phyloP scores from a whole-genome alignment of 2,888 invertebrate genomes.

The Patella ulyssiponensis region DNA sequence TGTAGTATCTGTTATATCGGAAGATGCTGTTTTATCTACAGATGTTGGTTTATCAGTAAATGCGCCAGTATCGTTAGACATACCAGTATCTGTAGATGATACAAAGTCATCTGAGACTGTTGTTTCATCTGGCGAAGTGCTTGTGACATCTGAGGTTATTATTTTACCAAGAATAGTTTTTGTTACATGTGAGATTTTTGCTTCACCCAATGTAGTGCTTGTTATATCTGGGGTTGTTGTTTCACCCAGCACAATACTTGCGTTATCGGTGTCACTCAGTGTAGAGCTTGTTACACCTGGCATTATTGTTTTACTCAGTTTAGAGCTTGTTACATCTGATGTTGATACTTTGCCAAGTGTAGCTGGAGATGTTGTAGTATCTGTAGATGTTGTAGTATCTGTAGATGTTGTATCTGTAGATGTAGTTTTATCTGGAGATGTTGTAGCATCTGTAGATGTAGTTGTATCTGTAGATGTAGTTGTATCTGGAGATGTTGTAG shows the following conservation, averaged over 20 bases:
- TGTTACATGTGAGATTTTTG: background rate
- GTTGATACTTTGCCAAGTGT: no score
- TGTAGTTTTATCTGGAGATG: background rate
- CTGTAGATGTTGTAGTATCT: background rate
- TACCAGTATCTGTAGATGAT: background rate
- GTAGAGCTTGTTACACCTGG: background rate
- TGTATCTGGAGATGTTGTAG: background rate
- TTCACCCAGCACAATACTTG: no score
- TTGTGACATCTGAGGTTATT: background rate
- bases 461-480: background rate
- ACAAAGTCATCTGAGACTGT: background rate
- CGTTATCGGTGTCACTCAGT: background rate
- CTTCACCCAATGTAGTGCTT: background rate
- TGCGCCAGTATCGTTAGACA: background rate
- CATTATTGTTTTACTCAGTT: background rate
- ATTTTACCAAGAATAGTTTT: background rate
- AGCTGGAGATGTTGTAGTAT: constrained; percentile 1
- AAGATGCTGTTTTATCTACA: no score
- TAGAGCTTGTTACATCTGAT: no score
- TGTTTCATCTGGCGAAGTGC: background rate
- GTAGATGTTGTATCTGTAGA: background rate
- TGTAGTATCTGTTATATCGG: background rate
- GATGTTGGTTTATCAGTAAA: background rate
- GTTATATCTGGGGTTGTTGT: background rate
- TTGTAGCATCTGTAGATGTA: background rate